These are phyloP conservation scores for Calephelis perditalis DNA, from an alignment of 2,888 invertebrate species.

Conservation along the genomic window DNA sequence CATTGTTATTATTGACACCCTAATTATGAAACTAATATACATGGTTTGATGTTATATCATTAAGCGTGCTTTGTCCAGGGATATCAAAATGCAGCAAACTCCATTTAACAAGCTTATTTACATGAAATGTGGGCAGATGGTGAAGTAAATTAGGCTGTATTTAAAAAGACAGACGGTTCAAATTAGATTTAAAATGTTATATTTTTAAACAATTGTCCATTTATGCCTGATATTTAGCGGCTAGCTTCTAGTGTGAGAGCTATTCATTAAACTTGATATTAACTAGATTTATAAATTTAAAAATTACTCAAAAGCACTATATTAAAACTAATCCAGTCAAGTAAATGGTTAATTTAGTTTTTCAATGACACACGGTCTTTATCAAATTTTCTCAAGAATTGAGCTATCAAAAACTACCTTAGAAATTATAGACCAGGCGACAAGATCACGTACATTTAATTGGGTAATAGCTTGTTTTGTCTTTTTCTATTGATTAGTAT, in stretches of 20 bases:
- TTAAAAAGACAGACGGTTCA: conserved; percentile 1
- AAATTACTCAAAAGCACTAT: neutral
- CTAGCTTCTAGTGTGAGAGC: neutral
- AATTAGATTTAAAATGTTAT: neutral
- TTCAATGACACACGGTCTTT: neutral
- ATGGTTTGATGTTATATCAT: no score
- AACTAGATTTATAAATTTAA: neutral
- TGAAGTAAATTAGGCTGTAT: neutral
- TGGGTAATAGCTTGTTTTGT: no score
- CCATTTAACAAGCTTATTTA: neutral
- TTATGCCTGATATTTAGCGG: conserved; percentile 1
- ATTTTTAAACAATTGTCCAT: neutral
- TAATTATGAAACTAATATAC: neutral
- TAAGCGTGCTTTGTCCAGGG: no score
- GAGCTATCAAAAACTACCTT: no score
- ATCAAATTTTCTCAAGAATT: neutral
- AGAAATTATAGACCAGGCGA: no score
- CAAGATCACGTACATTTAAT: no score
- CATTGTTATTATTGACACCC: no score
- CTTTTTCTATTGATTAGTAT: no score
- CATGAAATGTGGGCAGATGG: neutral
- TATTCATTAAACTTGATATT: neutral
- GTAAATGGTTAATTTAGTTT: neutral
- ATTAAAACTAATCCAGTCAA: neutral
- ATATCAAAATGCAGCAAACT: neutral